Percentiles rank a stretch among this genome's conserved stretches.
These are phyloP conservation scores for Hippocampus mohnikei DNA, from an alignment of 2,113 vertebrate genomes.

Conservation along the genomic window DNA sequence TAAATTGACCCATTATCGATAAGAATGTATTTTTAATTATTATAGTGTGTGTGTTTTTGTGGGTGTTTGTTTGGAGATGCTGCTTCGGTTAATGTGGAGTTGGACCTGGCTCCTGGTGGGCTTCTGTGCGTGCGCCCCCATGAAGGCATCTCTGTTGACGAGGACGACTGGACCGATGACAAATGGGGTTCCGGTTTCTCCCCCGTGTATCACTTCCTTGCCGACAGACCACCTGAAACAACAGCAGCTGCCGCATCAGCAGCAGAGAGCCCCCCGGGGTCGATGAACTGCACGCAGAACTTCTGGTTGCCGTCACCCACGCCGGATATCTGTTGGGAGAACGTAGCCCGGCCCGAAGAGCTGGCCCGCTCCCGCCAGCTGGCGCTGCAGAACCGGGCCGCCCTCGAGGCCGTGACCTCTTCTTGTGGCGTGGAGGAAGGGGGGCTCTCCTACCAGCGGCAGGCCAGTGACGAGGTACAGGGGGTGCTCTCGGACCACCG, in stretches of 20 bases:
- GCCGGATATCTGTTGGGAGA: conserved; percentile 67
- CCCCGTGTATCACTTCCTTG: conserved; percentile 68
- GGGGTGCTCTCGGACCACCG: conserved; percentile 66
- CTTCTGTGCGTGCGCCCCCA: conserved; percentile 15
- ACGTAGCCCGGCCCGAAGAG: conserved; percentile 68
- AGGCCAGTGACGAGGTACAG: conserved; percentile 66
- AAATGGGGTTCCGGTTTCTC: conserved; percentile 72
- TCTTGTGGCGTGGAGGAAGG: conserved; percentile 69
- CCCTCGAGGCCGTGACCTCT: conserved; percentile 65
- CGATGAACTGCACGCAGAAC: conserved; percentile 70
- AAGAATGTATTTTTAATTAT: neutral
- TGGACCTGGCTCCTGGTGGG: conserved; percentile 52
- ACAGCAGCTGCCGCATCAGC: conserved; percentile 40
- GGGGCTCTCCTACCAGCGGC: conserved; percentile 59
- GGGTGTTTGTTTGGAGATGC: conserved; percentile 35
- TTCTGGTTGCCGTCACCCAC: conserved; percentile 70
- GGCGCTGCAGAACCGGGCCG: conserved; percentile 72
- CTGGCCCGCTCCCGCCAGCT: conserved; percentile 70
- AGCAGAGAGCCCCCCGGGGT: conserved; percentile 28
- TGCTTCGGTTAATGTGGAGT: conserved; percentile 38
- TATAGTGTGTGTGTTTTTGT: neutral
- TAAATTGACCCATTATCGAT: neutral
- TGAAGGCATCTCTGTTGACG: conserved; percentile 31
- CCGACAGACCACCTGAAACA: conserved; percentile 63
- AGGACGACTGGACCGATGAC: conserved; percentile 36